Conservation (phyloP, 2,113 vertebrate species). For the Anolis sagrei region DNA sequence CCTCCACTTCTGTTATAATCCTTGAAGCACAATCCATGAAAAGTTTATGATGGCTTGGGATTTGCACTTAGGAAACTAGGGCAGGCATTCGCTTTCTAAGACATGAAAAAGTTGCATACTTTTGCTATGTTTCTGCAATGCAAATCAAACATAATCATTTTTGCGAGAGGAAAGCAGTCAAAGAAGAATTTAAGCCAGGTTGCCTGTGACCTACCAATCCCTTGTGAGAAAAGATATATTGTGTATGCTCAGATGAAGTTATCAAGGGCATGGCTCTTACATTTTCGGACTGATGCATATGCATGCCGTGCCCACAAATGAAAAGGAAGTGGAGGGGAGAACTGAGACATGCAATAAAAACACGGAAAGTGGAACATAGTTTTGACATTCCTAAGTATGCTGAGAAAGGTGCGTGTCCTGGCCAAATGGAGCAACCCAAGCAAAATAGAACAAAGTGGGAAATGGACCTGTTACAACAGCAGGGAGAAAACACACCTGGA, state of each 20-base stretch:
- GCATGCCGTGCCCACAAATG: rapidly evolving
- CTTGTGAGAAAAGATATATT: neutral
- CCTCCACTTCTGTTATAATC: conserved; percentile 50
- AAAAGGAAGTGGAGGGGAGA: neutral
- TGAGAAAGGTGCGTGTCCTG: neutral
- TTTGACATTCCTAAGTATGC: rapidly evolving
- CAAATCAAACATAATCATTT: neutral
- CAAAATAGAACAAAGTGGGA: neutral
- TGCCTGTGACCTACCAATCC: neutral
- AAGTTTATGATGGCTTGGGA: conserved; percentile 57
- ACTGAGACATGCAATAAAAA: rapidly evolving
- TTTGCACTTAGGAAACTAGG: conserved; percentile 57
- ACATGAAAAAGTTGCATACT: neutral
- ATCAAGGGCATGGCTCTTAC: conserved; percentile 1
- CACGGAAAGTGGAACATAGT: neutral
- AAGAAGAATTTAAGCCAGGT: neutral
- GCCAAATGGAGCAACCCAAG: conserved; percentile 8
- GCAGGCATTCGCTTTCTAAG: conserved; percentile 27
- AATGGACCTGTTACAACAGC: neutral
- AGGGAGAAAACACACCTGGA: neutral
- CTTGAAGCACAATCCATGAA: conserved; percentile 57
- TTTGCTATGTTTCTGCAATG: neutral
- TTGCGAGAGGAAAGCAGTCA: neutral
- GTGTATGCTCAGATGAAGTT: neutral
- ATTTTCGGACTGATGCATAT: neutral